Conservation (phyloP, 2,888 invertebrate species). For the Leistus spinibarbis region DNA sequence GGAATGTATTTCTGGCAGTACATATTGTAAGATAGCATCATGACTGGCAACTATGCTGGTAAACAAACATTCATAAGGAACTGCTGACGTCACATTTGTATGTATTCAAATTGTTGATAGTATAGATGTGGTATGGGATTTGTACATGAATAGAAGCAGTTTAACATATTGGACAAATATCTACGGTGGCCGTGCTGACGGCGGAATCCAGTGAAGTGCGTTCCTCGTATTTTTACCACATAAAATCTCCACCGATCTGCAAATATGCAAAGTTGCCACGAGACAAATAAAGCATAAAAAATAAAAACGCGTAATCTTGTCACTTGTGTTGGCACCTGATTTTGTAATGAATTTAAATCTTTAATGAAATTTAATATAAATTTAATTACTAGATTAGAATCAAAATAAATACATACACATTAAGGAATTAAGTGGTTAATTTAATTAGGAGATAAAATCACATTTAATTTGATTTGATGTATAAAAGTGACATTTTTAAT, state of each 20-base stretch:
- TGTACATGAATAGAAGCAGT: conserved; percentile 18
- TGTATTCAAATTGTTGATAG: neutral
- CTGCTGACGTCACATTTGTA: neutral
- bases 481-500: conserved; percentile 29
- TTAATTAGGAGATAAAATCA: conserved; percentile 33
- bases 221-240: conserved; percentile 12
- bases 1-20: neutral
- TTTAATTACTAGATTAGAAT: conserved; percentile 34
- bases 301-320: neutral
- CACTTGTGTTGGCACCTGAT: neutral
- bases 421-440: conserved; percentile 29
- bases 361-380: conserved; percentile 29
- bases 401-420: conserved; percentile 24
- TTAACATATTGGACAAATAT: conserved; percentile 18
- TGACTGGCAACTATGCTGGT: neutral
- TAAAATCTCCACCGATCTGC: conserved; percentile 12
- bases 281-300: conserved; percentile 9
- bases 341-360: conserved; percentile 20
- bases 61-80: neutral
- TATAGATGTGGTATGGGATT: conserved; percentile 7
- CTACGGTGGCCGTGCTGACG: neutral
- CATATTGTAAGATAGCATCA: neutral
- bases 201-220: conserved; percentile 3
- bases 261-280: neutral
- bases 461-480: conserved; percentile 29